Base-by-base conservation (phyloP, 2,888 invertebrate genomes). In the Pseudolycoriella hygida region DNA sequence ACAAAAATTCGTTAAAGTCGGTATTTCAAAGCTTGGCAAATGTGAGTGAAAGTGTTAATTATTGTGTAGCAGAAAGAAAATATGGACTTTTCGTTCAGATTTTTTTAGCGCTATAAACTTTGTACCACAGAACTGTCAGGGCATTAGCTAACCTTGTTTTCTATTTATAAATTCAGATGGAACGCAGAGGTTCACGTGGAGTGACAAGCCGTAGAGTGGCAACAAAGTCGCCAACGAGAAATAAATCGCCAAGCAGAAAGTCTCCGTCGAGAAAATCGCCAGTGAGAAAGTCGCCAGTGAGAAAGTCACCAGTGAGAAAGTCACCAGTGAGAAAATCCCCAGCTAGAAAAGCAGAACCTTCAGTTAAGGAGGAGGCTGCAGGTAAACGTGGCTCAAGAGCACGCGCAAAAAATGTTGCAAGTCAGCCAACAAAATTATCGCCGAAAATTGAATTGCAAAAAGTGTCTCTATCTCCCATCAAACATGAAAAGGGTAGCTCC, bases 281-380 rank as follows among this genome's bases (percentile, higher is more conserved):
- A 14, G 59, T 68, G 11, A 55, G 60, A 6, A 61, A 39, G 17
- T 17, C 5, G 6, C 4, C 17, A 17, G 17, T 17, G 17, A 6
- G 69, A 41, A 72, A 70, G 48, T 71, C 71, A 10, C 70, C 71
- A 3, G 63, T 65, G 49, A 62, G 68, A 47, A 69, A 68, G 53
- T 57, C 68, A 17, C 55, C 55, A 51, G 62, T 56, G 2, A 50
- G 51, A 1, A 64, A 65, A 18, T 54, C 57, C 30, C 45, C 50
- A 17, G 40, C 47, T 3, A 15, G 47, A 14, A 52, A 49, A 14
- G 54, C 53, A 12, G 53, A 60, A 2, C 58, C 59, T 25, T 53
- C 59, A 40, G 39, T 17, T 34, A 43, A 39, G 14, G 34, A 15
- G 40, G 39, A 41, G 32, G 5, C 25, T 25, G 25, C 45, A 46